phyloP scores from a whole-genome alignment of 2,797 vertebrate genomes.

The Poecile montanus region DNA sequence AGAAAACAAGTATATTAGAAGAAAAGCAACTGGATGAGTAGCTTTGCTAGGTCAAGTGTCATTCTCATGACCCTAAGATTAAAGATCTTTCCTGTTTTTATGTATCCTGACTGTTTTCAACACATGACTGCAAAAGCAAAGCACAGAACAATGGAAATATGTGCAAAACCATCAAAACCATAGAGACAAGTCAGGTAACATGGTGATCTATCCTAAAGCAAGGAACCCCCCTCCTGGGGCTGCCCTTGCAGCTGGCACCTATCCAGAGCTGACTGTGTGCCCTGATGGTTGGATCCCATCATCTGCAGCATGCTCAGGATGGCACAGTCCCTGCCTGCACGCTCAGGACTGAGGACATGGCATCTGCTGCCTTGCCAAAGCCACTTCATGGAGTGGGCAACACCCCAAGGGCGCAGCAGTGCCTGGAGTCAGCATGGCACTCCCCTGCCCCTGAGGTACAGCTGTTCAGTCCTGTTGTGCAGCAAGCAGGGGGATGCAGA shows the following conservation, averaged over 20 bases:
- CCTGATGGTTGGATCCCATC: not conserved
- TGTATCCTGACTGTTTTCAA: not conserved
- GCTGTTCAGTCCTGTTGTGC: not conserved
- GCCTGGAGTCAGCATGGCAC: rapidly evolving
- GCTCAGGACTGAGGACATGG: rapidly evolving
- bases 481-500: not conserved
- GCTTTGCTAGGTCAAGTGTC: conserved; percentile 47
- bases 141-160: not conserved
- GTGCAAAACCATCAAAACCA: not conserved
- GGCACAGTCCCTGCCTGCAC: not conserved
- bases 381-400: not conserved
- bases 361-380: not conserved
- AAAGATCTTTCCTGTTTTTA: conserved; percentile 67
- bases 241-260: not conserved
- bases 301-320: rapidly evolving
- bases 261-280: not conserved
- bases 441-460: not conserved
- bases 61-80: conserved; percentile 61
- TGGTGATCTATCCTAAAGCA: not conserved
- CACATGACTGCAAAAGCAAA: not conserved
- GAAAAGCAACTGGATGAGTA: conserved; percentile 10
- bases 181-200: not conserved
- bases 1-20: not conserved
- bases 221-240: not conserved
- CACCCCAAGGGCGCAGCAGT: not conserved